These are phyloP conservation scores for Dryobotodes eremita DNA, from an alignment of 2,888 invertebrate species.

Conservation along the genomic window DNA sequence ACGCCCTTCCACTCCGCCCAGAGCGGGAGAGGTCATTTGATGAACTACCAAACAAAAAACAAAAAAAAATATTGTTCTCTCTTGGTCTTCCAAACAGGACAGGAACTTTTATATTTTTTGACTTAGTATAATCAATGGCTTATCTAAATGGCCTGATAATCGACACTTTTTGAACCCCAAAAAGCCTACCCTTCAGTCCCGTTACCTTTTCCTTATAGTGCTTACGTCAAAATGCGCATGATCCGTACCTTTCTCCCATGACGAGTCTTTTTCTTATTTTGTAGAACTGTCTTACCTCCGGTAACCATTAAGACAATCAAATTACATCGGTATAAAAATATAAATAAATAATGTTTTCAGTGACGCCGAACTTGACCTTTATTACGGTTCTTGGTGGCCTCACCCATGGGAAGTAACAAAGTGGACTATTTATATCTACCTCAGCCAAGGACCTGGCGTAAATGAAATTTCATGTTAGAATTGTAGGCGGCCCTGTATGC, in stretches of 20 bases:
- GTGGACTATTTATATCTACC: neutral
- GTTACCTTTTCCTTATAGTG: neutral
- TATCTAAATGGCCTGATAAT: neutral
- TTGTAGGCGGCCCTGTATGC: neutral
- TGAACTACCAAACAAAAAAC: too few species aligned
- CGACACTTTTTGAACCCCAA: neutral
- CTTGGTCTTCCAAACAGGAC: neutral
- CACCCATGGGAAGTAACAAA: neutral
- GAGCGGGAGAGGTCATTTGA: too few species aligned
- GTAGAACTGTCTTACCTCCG: neutral
- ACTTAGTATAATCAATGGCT: neutral
- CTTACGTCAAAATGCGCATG: neutral
- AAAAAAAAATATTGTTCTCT: neutral
- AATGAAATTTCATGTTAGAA: constrained; percentile 4
- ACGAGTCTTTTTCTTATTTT: constrained; percentile 1
- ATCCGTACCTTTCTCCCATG: neutral
- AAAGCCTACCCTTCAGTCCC: neutral
- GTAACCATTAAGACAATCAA: neutral
- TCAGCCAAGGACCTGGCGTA: neutral
- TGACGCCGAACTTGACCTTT: neutral
- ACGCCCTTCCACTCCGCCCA: too few species aligned
- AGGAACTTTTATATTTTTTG: neutral
- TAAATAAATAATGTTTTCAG: constrained; percentile 4
- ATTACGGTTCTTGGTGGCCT: neutral
- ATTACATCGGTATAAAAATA: constrained; percentile 12